phyloP scores from a whole-genome alignment of 2,888 invertebrate genomes.

The Tipula unca region DNA sequence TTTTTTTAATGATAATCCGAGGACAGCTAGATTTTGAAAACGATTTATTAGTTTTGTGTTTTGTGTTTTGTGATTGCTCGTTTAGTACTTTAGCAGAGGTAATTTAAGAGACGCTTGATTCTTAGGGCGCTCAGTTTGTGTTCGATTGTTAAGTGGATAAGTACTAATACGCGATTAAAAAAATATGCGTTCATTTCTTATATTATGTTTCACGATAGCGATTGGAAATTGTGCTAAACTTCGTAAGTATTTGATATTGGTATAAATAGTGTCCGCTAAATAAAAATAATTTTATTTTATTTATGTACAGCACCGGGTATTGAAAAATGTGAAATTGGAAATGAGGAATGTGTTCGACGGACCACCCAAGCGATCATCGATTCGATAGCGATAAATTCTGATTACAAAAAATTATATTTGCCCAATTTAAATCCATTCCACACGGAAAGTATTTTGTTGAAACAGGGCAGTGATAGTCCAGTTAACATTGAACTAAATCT shows the following conservation, averaged over 20 bases:
- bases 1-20: no score
- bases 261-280: neutral
- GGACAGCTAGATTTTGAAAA: no score
- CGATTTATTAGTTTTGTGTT: no score
- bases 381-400: neutral
- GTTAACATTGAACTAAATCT: neutral
- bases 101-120: neutral
- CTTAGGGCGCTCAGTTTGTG: neutral
- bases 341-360: neutral
- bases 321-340: neutral
- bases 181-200: neutral
- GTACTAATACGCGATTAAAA: neutral
- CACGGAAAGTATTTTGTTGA: neutral
- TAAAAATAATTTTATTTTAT: neutral
- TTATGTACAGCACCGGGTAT: neutral
- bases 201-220: neutral
- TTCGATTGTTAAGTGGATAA: neutral
- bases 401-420: neutral
- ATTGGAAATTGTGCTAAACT: neutral
- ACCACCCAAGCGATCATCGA: neutral
- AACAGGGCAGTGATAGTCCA: neutral
- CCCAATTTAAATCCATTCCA: neutral
- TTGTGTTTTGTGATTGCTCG: no score
- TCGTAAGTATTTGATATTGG: neutral
- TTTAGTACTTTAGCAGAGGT: no score